Base-by-base conservation (phyloP, 2,888 invertebrate species). In the Agrenia bidenticulata region DNA sequence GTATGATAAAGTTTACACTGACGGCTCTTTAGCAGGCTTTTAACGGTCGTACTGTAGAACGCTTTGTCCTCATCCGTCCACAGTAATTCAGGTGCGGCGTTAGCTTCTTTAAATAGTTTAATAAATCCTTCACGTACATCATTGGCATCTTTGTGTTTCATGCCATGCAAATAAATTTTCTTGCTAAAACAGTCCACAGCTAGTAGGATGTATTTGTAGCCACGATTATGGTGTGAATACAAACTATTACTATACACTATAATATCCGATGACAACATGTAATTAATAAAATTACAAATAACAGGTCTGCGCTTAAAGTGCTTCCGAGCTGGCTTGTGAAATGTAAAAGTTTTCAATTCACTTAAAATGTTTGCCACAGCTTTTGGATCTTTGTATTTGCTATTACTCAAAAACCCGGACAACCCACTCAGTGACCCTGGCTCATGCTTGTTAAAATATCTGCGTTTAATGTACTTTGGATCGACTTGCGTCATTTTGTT, bases 291-390 rank as follows among this genome's bases (percentile, higher is more conserved):
- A 37, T 19, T 19, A 39, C 37, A 39, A 57, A 39, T 39, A 9
- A 57, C 19, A 5, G 39, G 39, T 19, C 41, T 4, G n/a, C 56
- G 37, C 7, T 27, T 19, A 39, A 57, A 57, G 13, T 17, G 2
- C n/a, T 23, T 37, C 13, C 41, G 15, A 2, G 23, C 56, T 19
- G 39, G 19, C 4, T 21, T 17, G 32, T 57, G 56, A 4, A 57
- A 23, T 2, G 9, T 57, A 19, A 32, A 39, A 4, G 56, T 41
- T 23, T 57, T 57, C 19, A 57, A 57, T 17, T 57, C 56, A 5
- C 37, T 13, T 37, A 57, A 19, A 7, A 19, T 39, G 2, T 57
- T 39, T 39, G 19, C 15, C 5, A 57, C 41, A 39, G 19, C 21
- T 13, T 41, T 57, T 13, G 2, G 7, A 4, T 57, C n/a, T 7